These are phyloP conservation scores for Stegana nigrithorax DNA, from an alignment of 2,888 invertebrate species.

Conservation along the genomic window DNA sequence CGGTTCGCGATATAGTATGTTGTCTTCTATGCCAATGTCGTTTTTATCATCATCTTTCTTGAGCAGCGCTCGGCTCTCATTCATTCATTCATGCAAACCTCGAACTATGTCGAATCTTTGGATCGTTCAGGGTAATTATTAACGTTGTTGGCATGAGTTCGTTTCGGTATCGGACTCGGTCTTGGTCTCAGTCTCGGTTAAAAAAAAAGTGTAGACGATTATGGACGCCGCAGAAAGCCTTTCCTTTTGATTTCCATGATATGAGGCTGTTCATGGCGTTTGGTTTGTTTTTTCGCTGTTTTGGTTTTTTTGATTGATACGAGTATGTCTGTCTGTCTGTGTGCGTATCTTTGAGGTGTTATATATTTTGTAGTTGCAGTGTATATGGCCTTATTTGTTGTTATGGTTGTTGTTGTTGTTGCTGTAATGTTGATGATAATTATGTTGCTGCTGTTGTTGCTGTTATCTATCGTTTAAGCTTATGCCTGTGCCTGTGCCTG, in stretches of 20 bases:
- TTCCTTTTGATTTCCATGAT: no score
- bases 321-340: no score
- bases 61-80: not conserved
- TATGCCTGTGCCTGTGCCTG: constrained; percentile 3
- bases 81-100: not conserved
- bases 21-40: constrained; percentile 8
- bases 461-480: not conserved
- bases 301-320: no score
- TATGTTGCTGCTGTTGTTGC: not conserved
- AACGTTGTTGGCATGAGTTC: no score
- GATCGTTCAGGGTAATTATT: constrained; percentile 13
- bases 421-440: not conserved
- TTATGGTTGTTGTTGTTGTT: constrained; percentile 16
- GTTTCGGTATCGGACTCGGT: not conserved
- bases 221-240: constrained; percentile 22
- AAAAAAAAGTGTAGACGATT: no score
- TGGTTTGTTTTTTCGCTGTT: no score
- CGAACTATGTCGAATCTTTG: constrained; percentile 1
- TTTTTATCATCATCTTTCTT: constrained; percentile 4
- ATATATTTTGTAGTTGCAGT: constrained; percentile 6
- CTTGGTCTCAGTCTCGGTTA: no score
- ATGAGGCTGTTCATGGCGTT: no score
- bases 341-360: constrained; percentile 4
- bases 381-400: not conserved
- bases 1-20: not conserved